A percentile compares a stretch with the other conserved stretches of the same genome.
Conservation (phyloP, 2,113 vertebrate species). For the Macroglossus sobrinus region DNA sequence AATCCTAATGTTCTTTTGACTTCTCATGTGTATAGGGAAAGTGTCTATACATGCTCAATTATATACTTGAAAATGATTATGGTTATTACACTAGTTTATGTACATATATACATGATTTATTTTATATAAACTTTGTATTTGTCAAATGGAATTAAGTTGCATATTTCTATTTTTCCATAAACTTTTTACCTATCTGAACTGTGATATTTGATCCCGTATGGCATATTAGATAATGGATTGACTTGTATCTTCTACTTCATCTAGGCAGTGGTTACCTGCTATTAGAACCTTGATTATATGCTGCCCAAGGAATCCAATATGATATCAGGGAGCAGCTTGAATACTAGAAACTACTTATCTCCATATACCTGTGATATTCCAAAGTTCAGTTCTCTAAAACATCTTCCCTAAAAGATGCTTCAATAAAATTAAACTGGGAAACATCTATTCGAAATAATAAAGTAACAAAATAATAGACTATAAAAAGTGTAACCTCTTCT, state of each 20-base stretch:
- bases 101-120: not conserved
- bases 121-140: conserved; percentile 29
- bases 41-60: not conserved
- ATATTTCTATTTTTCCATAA: not conserved
- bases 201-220: not conserved
- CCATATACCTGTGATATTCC: not conserved
- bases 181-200: not conserved
- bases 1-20: not conserved
- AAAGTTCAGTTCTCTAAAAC: conserved; percentile 34
- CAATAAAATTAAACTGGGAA: not conserved
- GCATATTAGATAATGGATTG: not conserved
- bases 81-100: not conserved
- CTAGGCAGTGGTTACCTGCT: not conserved
- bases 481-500: not conserved
- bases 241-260: not conserved
- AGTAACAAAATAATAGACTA: not conserved
- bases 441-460: conserved; percentile 1
- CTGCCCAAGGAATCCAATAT: not conserved
- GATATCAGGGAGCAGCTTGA: not conserved
- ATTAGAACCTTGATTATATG: not conserved
- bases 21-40: not conserved
- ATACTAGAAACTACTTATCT: not conserved
- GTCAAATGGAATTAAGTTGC: not conserved
- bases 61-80: not conserved
- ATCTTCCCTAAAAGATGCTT: not conserved